Evolutionary conservation across 2,113 vertebrate species (phyloP).

Genomic region (Malurus cyaneus): DNA sequence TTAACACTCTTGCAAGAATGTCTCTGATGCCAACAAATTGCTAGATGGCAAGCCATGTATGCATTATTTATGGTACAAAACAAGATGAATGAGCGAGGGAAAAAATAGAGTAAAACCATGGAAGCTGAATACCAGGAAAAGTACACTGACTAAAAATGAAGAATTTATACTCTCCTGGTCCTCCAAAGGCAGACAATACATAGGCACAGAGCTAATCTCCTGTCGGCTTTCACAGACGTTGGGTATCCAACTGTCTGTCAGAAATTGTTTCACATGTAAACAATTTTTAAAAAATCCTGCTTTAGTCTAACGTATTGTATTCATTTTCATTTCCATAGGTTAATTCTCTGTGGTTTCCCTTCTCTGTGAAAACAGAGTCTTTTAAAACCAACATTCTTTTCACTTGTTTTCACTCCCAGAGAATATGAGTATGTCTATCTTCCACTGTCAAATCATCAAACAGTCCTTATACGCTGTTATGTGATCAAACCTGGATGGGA

Average conservation of each 20-base stretch:
- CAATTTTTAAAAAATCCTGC: background rate
- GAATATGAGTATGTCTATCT: background rate
- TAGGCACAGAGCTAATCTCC: background rate
- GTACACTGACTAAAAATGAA: background rate
- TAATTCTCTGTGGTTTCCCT: background rate
- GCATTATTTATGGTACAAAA: background rate
- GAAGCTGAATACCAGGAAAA: background rate
- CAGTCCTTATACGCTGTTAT: background rate
- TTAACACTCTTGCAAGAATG: conserved; percentile 11
- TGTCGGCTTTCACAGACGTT: background rate
- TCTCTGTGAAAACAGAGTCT: background rate
- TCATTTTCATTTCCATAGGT: background rate
- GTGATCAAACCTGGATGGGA: background rate
- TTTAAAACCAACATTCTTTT: background rate
- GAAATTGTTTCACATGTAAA: background rate
- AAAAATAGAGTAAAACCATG: background rate
- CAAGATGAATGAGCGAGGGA: background rate
- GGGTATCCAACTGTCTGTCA: background rate
- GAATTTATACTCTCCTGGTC: background rate
- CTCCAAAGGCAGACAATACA: background rate
- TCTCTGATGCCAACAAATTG: background rate
- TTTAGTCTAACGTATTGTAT: background rate
- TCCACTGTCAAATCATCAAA: background rate
- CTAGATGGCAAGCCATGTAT: background rate
- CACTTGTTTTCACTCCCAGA: background rate